These are phyloP conservation scores for Fragum whitleyi DNA, from an alignment of 2,888 invertebrate species.

Conservation along the genomic window DNA sequence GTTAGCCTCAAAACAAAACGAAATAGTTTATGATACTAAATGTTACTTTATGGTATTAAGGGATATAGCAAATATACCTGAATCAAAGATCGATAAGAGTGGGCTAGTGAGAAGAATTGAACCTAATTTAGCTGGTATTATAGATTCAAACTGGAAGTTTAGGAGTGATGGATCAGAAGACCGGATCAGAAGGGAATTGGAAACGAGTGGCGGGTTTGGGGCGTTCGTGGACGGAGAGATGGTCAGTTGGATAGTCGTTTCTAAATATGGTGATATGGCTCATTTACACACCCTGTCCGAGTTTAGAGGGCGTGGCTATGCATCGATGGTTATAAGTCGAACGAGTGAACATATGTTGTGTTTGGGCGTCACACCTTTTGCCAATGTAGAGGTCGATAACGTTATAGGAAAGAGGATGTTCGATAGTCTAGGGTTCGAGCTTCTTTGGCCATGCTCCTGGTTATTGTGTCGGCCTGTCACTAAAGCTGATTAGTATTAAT, in stretches of 20 bases:
- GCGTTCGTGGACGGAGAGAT: not conserved
- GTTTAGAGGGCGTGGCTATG: conserved; percentile 10
- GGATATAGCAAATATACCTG: not conserved
- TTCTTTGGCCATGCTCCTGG: not conserved
- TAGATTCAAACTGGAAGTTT: conserved; percentile 9
- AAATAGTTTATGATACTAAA: not conserved
- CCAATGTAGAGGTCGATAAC: conserved; percentile 5
- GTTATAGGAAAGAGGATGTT: not conserved
- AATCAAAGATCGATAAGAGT: not conserved
- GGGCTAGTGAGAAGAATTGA: not conserved
- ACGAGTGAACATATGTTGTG: not conserved
- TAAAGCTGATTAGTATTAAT: no score
- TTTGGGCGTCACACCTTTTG: conserved; percentile 13
- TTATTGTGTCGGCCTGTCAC: not conserved
- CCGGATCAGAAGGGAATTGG: not conserved
- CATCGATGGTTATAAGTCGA: not conserved
- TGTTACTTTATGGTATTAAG: not conserved
- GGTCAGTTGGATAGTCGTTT: conserved; percentile 3
- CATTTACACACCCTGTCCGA: conserved; percentile 13
- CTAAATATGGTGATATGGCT: not conserved
- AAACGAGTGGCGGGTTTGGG: not conserved
- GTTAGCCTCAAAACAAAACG: not conserved
- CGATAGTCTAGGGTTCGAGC: conserved; percentile 7
- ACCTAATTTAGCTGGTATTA: not conserved
- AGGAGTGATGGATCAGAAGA: not conserved